phyloP scores from a whole-genome alignment of 2,888 invertebrate genomes.

The Pyrrhopygopsis socrates region DNA sequence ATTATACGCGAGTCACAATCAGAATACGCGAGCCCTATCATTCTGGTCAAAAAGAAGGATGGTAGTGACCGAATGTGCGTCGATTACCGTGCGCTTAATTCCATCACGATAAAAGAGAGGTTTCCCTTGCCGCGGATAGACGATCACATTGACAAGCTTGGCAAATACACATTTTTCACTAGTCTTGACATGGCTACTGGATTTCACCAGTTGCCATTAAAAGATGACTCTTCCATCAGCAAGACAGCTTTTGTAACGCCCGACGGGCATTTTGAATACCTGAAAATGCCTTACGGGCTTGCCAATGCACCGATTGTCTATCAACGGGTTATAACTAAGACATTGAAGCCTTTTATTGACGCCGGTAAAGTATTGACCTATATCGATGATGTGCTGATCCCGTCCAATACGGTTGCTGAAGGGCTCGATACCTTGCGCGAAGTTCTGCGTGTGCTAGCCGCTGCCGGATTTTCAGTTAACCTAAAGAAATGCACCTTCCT shows the following conservation, averaged over 20 bases:
- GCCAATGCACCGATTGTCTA: background rate
- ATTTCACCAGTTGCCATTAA: background rate
- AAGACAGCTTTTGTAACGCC: background rate
- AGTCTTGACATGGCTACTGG: background rate
- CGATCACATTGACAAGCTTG: background rate
- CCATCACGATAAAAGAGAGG: background rate
- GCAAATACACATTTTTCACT: background rate
- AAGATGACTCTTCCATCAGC: background rate
- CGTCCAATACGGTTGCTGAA: too few species aligned
- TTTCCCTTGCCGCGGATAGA: background rate
- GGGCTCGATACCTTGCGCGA: too few species aligned
- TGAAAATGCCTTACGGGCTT: too few species aligned
- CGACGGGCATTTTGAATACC: too few species aligned
- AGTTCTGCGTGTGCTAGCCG: too few species aligned
- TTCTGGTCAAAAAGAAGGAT: background rate
- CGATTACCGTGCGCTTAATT: background rate
- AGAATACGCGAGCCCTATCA: conserved; percentile 8
- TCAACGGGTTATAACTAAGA: background rate
- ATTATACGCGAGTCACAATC: conserved; percentile 21
- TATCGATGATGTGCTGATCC: too few species aligned
- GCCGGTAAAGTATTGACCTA: too few species aligned
- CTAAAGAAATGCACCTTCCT: too few species aligned
- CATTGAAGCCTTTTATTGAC: too few species aligned
- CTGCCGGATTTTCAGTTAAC: too few species aligned
- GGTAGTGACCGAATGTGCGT: background rate